phyloP scores from a whole-genome alignment of 2,113 vertebrate genomes.

The Oryzias javanicus region DNA sequence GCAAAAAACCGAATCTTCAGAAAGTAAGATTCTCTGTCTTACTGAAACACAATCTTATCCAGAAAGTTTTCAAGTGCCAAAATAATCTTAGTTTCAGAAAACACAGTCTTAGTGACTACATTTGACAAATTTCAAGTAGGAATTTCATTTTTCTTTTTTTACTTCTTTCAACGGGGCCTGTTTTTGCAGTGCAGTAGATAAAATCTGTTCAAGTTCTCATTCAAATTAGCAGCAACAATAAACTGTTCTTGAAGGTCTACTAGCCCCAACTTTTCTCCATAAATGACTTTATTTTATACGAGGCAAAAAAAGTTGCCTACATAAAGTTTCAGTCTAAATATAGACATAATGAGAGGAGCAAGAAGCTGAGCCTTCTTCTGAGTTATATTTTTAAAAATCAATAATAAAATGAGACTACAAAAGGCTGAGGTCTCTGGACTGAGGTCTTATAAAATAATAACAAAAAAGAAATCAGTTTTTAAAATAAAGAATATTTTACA shows the following conservation, averaged over 20 bases:
- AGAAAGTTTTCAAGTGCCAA: no score
- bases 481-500: conserved; percentile 6
- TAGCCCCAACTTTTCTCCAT: background rate
- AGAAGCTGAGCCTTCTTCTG: background rate
- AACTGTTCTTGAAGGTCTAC: background rate
- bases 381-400: background rate
- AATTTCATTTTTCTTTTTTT: no score
- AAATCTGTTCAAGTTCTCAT: no score
- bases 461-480: background rate
- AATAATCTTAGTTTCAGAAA: no score
- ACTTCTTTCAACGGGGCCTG: no score
- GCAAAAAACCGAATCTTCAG: no score
- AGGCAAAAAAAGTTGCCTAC: conserved; percentile 27
- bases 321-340: conserved; percentile 21
- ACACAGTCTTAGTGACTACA: no score
- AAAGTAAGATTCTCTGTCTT: no score
- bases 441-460: background rate
- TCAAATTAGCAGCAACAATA: background rate
- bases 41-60: no score
- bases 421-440: background rate
- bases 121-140: no score
- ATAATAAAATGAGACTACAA: background rate
- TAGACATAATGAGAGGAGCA: conserved; percentile 9
- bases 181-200: no score
- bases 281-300: conserved; percentile 2